Base-by-base conservation (phyloP, 2,797 vertebrate species). In the Lerista edwardsae region DNA sequence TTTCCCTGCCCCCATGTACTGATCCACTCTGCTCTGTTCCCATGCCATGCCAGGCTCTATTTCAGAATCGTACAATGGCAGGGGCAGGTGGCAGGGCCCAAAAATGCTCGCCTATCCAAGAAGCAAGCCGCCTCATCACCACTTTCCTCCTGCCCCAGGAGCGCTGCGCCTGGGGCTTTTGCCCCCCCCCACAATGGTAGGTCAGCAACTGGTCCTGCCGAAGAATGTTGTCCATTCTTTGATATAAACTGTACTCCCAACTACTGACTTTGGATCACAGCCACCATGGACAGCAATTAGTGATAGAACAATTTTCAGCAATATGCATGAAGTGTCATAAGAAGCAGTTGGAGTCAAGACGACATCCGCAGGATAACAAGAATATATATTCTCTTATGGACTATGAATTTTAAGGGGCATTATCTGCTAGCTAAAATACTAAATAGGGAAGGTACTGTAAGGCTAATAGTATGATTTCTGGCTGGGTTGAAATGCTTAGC, bases 401-500 rank as follows among this genome's bases (percentile, higher is more conserved):
- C 41, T 81, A 41, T 62, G 23, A 27, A 82, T 41, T 64, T 11
- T 55, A 61, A 44, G 9, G 71, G 17, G 62, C 78, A 84, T 71
- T 78, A 14, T 59, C 29, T 34, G 25, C 67, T 78, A 78, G 55
- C 31, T 14, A 17, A 34, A 78, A 57, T 78, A 78, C 39, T 72
- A 84, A 72, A 71, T 72, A 71, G 65, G n/a, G 27, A 6, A n/a
- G n/a, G n/a, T n/a, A n/a, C n/a, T n/a, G 55, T 62, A 78, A 72
- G 25, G 10, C 23, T 84, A 72, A 78, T 73, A 69, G 41, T 78
- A 64, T 78, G 82, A 84, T 84, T 72, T 75, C 25, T 69, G 47
- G 68, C 75, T 62, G 65, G 62, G 67, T 44, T 15, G n/a, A 36
- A 67, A 76, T 55, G 51, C 57, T 55, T 15, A 55, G 51, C 51